Evolutionary conservation across 2,888 invertebrate genomes (phyloP).

Genomic region (Melangyna quadrimaculata): DNA sequence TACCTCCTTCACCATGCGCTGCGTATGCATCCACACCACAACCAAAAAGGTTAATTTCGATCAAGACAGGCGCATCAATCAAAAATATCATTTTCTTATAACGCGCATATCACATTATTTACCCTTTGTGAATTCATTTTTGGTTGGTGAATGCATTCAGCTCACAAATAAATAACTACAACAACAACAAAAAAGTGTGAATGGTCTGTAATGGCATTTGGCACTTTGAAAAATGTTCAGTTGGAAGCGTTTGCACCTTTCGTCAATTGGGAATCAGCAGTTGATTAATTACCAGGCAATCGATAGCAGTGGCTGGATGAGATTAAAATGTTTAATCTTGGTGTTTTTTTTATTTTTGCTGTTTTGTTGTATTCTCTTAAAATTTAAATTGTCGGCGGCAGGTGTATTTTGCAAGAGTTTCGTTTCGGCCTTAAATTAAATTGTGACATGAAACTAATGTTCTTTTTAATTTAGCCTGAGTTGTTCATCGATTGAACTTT

Average conservation of each 20-base stretch:
- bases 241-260: slow-evolving; percentile 71
- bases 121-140: slow-evolving; percentile 29
- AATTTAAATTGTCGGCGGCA: slow-evolving; percentile 40
- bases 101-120: slow-evolving; percentile 11
- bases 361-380: background rate
- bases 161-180: background rate
- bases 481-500: slow-evolving; percentile 14
- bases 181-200: slow-evolving; percentile 58
- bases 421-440: slow-evolving; percentile 9
- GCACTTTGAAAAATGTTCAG: slow-evolving; percentile 70
- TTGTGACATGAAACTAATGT: slow-evolving; percentile 52
- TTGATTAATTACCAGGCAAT: slow-evolving; percentile 69
- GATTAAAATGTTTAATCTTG: slow-evolving; percentile 61
- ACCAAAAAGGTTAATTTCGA: slow-evolving; percentile 58
- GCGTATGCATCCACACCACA: background rate
- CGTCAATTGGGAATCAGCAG: slow-evolving; percentile 58
- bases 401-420: slow-evolving; percentile 35
- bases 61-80: slow-evolving; percentile 67
- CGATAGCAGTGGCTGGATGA: slow-evolving; percentile 59
- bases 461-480: slow-evolving; percentile 46
- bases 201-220: slow-evolving; percentile 67
- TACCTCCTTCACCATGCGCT: background rate
- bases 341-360: slow-evolving; percentile 9
- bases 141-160: slow-evolving; percentile 13
- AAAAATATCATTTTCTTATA: slow-evolving; percentile 19